phyloP scores from a whole-genome alignment of 2,888 invertebrate genomes.

The Drosophila gaucha region DNA sequence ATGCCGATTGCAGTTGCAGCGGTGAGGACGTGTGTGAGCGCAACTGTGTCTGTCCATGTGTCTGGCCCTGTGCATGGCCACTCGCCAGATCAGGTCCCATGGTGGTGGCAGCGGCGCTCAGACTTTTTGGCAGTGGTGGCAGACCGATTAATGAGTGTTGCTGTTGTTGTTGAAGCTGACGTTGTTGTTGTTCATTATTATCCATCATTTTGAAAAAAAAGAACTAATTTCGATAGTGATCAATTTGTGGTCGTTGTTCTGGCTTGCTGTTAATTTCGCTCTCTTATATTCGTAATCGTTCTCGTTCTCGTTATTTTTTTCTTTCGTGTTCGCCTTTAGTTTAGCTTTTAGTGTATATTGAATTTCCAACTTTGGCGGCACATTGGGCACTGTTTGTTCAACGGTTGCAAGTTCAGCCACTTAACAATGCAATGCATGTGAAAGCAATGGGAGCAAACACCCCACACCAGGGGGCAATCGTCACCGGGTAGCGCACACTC shows the following conservation, averaged over 20 bases:
- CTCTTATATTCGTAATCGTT: conserved; percentile 19
- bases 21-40: conserved; percentile 70
- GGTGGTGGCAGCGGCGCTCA: conserved; percentile 89
- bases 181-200: conserved; percentile 60
- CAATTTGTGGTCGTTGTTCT: conserved; percentile 6
- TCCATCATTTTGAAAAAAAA: conserved; percentile 63
- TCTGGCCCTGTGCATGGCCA: conserved; percentile 10
- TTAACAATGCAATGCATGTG: conserved; percentile 99
- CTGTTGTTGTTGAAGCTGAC: conserved; percentile 32
- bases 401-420: conserved; percentile 97
- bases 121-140: conserved; percentile 94
- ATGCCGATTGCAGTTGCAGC: conserved; percentile 41
- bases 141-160: conserved; percentile 86
- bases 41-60: conserved; percentile 20
- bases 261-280: conserved; percentile 7
- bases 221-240: conserved; percentile 5
- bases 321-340: not conserved
- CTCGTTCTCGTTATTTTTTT: conserved; percentile 23
- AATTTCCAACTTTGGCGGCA: conserved; percentile 99
- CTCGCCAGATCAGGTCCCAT: conserved; percentile 15
- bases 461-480: conserved; percentile 99
- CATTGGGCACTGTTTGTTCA: conserved; percentile 96
- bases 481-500: conserved; percentile 99
- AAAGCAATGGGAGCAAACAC: conserved; percentile 99
- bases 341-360: conserved; percentile 88